Evolutionary conservation across 2,797 vertebrate species (phyloP), one percentile per base, ranked within the genome.

Genomic region (Spinus pinus): DNA sequence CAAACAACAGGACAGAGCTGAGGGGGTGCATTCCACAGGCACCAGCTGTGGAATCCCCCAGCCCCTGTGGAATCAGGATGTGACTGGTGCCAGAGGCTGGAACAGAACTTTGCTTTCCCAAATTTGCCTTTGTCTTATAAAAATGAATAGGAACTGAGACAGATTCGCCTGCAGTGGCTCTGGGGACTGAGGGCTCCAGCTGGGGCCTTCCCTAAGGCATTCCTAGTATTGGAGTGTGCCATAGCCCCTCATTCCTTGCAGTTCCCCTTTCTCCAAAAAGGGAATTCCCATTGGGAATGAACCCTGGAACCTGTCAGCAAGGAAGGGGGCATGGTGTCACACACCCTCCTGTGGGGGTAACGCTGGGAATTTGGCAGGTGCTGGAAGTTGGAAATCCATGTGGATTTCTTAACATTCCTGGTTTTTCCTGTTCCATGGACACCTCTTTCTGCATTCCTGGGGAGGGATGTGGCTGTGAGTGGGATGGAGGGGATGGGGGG

Each of bases 361-460:
- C 1, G 0, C 64, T 10, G 24, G 56, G 37, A 46, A 21, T 44
- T 33, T 3, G 24, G 11, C 3, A 0, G 14, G 35, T 22, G 4
- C 7, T 80, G 21, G 15, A 11, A 9, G 15, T 9, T 37, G 50
- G 21, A 31, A 35, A 50, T 6, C 28, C 18, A 4, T 0, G 0
- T 5, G 2, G 24, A 25, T 51, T 51, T 49, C 25, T 42, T 27
- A n/a, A 10, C 3, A 0, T 51, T 57, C 27, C 47, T 10, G 50
- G 0, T 18, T 28, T 86, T 78, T 17, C 16, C 21, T 27, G 35
- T 6, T 31, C 3, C 1, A 0, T n/a, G 33, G 44, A 12, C 1
- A 2, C 5, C 23, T 10, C 10, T 49, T 81, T 22, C 12, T 33
- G 46, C 51, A 2, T 65, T 81, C 31, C 49, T 20, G 4, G 23